These are phyloP conservation scores for Popillia japonica DNA, from an alignment of 1,140 invertebrate species.

Conservation along the genomic window DNA sequence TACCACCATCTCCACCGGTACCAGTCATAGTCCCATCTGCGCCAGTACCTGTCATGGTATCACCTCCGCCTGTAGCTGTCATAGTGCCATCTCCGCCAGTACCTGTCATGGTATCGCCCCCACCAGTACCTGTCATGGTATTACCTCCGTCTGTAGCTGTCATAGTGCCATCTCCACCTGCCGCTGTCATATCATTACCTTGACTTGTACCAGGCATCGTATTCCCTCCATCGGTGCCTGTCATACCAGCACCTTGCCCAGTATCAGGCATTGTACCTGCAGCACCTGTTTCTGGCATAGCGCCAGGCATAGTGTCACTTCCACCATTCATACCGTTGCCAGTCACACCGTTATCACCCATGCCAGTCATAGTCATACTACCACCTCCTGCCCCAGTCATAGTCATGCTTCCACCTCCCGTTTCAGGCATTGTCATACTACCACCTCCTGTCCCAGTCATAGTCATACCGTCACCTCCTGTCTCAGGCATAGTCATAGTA, in stretches of 20 bases:
- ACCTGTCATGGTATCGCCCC: not conserved
- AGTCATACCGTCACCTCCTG: slow-evolving; percentile 10
- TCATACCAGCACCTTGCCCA: not conserved
- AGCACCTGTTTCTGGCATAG: not conserved
- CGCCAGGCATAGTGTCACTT: slow-evolving; percentile 11
- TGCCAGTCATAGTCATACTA: slow-evolving; percentile 26
- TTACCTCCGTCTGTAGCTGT: not conserved
- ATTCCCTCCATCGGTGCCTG: slow-evolving; percentile 28
- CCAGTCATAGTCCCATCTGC: not conserved
- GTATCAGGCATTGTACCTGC: not conserved
- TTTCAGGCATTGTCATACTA: slow-evolving; percentile 20
- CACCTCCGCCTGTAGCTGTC: not conserved
- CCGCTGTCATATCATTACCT: not conserved
- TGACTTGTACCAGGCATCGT: not conserved
- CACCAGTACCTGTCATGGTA: slow-evolving; percentile 15
- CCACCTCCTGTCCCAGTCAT: slow-evolving; percentile 34
- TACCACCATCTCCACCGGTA: slow-evolving; percentile 17
- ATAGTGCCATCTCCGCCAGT: not conserved
- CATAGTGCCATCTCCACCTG: not conserved
- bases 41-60: not conserved
- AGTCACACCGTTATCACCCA: slow-evolving; percentile 20
- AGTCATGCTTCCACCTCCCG: slow-evolving; percentile 21
- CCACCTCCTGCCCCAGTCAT: slow-evolving; percentile 26
- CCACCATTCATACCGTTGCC: slow-evolving; percentile 34
- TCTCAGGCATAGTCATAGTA: slow-evolving; percentile 27